Conservation (phyloP, 2,113 vertebrate genomes). For the Ictalurus furcatus region DNA sequence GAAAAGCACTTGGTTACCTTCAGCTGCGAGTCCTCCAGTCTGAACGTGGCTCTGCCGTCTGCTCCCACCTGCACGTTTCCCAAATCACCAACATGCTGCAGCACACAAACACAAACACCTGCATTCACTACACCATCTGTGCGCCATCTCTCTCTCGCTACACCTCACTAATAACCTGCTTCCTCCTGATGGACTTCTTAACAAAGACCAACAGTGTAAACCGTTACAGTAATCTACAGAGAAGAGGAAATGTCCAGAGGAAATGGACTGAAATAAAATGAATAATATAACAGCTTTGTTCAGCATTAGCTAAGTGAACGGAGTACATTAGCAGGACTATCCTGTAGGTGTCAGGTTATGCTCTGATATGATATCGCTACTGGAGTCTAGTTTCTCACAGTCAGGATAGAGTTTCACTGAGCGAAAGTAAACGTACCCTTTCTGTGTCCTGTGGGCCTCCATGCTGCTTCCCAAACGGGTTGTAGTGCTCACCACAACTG, state of each 20-base stretch:
- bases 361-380: neutral
- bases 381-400: neutral
- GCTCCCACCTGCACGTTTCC: slow-evolving; percentile 79
- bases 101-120: neutral
- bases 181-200: neutral
- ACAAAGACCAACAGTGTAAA: neutral
- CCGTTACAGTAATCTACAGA: neutral
- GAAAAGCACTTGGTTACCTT: slow-evolving; percentile 71
- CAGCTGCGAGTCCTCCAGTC: slow-evolving; percentile 78
- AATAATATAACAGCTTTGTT: neutral
- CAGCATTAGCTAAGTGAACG: neutral
- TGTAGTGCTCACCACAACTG: slow-evolving; percentile 89
- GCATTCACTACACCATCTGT: neutral
- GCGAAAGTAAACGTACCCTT: slow-evolving; percentile 69
- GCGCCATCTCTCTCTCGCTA: too few species aligned
- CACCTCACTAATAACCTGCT: neutral
- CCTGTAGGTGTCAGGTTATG: neutral
- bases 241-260: neutral
- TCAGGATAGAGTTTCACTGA: neutral
- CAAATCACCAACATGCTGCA: slow-evolving; percentile 85
- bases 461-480: slow-evolving; percentile 79
- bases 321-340: neutral
- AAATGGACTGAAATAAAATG: neutral
- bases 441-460: slow-evolving; percentile 80
- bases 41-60: slow-evolving; percentile 79